Evolutionary conservation across 2,113 vertebrate genomes (phyloP).

Genomic region (Tinamus guttatus): DNA sequence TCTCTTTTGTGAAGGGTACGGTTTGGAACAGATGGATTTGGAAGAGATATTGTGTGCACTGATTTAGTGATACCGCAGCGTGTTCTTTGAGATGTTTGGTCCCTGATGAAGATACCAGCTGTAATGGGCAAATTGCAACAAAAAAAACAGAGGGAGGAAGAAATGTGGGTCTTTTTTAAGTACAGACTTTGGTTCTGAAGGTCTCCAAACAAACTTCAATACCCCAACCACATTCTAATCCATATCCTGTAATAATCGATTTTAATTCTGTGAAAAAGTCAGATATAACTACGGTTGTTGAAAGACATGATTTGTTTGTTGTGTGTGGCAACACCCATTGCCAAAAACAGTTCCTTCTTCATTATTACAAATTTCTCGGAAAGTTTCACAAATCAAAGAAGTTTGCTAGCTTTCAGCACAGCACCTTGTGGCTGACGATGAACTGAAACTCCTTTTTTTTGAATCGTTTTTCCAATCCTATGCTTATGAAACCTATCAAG

Average conservation of each 20-base stretch:
- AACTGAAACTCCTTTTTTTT: neutral
- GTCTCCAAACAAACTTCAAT: neutral
- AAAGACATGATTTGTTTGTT: constrained; percentile 50
- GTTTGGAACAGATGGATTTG: neutral
- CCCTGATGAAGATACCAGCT: neutral
- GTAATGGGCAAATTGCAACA: neutral
- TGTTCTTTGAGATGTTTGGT: neutral
- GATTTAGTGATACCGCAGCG: neutral
- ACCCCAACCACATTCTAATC: neutral
- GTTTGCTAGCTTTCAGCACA: neutral
- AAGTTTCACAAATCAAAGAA: neutral
- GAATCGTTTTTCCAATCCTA: constrained; percentile 2
- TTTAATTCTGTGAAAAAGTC: neutral
- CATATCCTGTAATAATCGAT: neutral
- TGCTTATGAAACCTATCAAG: constrained; percentile 5
- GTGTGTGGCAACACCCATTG: constrained; percentile 37
- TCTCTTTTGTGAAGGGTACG: neutral
- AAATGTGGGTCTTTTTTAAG: neutral
- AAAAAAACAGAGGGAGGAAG: neutral
- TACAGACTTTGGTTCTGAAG: neutral
- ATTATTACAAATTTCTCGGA: constrained; percentile 20
- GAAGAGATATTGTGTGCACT: neutral
- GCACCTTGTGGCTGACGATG: neutral
- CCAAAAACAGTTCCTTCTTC: constrained; percentile 17
- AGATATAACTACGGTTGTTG: neutral